phyloP scores from a whole-genome alignment of 2,888 invertebrate species.

The Argynnis bischoffii region DNA sequence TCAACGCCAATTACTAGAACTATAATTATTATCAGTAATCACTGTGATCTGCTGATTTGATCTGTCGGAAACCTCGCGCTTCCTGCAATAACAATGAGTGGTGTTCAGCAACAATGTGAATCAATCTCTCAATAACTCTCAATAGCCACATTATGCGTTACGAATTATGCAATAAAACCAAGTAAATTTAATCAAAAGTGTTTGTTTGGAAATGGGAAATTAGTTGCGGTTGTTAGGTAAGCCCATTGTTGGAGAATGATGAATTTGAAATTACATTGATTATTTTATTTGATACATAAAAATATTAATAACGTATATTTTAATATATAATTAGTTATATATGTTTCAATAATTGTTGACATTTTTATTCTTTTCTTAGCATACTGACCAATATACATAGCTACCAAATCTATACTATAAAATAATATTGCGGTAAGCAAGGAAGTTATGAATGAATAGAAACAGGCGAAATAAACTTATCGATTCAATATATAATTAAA shows the following conservation, averaged over 20 bases:
- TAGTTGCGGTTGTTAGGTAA: too few relatives aligned
- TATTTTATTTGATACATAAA: background rate
- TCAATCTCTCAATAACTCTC: background rate
- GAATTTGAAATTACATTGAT: background rate
- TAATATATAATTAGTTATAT: too few relatives aligned
- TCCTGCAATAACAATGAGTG: slow-evolving; percentile 1
- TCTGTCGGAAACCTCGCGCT: slow-evolving; percentile 4
- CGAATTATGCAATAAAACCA: background rate
- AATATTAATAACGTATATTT: background rate
- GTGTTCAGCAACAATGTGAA: background rate
- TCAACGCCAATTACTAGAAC: slow-evolving; percentile 8
- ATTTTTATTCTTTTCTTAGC: too few relatives aligned
- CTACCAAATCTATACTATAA: too few relatives aligned
- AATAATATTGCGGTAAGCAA: too few relatives aligned
- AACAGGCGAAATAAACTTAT: too few relatives aligned
- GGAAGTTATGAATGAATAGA: too few relatives aligned
- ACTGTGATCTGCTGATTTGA: background rate
- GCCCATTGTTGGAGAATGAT: background rate
- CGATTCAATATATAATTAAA: too few relatives aligned
- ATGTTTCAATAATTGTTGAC: too few relatives aligned
- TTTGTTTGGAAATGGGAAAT: slow-evolving; percentile 1
- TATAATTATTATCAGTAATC: slow-evolving; percentile 3
- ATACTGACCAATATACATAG: too few relatives aligned
- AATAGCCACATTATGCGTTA: background rate
- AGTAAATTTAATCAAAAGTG: slow-evolving; percentile 3